Evolutionary conservation across 2,113 vertebrate species (phyloP).

Genomic region (Phrynosoma blainvillii): DNA sequence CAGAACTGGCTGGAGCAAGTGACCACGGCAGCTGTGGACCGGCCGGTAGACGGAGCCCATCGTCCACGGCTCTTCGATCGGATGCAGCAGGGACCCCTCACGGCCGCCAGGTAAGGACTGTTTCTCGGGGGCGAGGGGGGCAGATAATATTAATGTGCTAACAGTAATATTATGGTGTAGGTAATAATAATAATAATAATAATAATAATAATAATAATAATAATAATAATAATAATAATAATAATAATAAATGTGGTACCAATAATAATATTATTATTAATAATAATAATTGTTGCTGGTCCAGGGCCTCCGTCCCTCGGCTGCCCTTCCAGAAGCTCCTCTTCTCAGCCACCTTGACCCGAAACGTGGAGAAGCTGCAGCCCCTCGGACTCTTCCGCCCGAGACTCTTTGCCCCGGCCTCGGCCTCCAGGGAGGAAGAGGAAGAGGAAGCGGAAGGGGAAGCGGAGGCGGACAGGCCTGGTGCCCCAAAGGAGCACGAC

Average conservation of each 20-base stretch:
- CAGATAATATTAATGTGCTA: too few species aligned
- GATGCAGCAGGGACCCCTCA: constrained; percentile 69
- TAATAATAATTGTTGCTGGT: too few species aligned
- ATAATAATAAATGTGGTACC: too few species aligned
- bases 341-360: constrained; percentile 94
- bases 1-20: constrained; percentile 92
- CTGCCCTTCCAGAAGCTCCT: constrained; percentile 94
- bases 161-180: too few species aligned
- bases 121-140: too few species aligned
- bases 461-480: too few species aligned
- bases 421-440: constrained; percentile 10
- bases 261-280: too few species aligned
- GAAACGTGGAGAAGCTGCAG: constrained; percentile 94
- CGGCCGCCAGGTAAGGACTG: constrained; percentile 83
- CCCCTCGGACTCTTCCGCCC: constrained; percentile 89
- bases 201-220: too few species aligned
- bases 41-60: constrained; percentile 24
- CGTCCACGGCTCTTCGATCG: constrained; percentile 75
- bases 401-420: constrained; percentile 85
- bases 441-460: too few species aligned
- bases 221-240: too few species aligned
- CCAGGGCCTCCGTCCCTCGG: constrained; percentile 83
- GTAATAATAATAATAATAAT: too few species aligned
- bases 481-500: too few species aligned
- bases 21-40: constrained; percentile 79